Base-by-base conservation (phyloP, 2,797 vertebrate genomes). In the Orientallactaga sibirica region DNA sequence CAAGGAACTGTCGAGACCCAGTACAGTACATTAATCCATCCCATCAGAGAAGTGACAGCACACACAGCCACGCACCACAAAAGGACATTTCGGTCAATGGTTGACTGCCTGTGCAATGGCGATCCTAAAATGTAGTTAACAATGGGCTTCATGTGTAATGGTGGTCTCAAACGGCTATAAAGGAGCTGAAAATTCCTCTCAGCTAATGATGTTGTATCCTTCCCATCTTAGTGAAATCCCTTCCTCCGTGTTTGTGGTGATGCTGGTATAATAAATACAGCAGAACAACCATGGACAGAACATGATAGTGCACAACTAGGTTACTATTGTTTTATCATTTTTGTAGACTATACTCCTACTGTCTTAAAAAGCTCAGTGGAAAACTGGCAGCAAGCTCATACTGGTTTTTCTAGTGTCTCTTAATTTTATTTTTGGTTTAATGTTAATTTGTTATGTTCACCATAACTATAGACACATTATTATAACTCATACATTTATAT, bases 11-110 rank as follows among this genome's bases (percentile, higher is more conserved):
- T 67, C 19, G 25, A 81, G 43, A 33, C 71, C n/a, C 10, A 24
- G 29, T 14, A 64, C 29, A 52, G 1, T 19, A 19, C 19, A 58
- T 12, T 16, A 58, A 15, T 58, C 16, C 55, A 58, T 16, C 55
- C 37, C 16, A 11, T 1, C 5, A 2, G 25, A 25, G 1, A 78
- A 27, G 1, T 12, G 73, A 58, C 0, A 0, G 62, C 37, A 20
- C 55, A 58, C 3, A 33, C 52, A 84, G 64, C 25, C 33, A 24
- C 0, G 7, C 0, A 2, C 6, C 24, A 41, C 7, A 24, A 41
- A 76, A 4, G 2, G 70, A 29, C 2, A 14, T 43, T 9, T 37
- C 41, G 20, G 18, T 10, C 48, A 37, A 22, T 20, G 11, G 27
- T 41, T 61, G 24, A 27, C 25, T 27, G 12, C 11, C 15, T 41